Percentiles rank a stretch among this genome's conserved stretches.
phyloP scores from a whole-genome alignment of 1,140 invertebrate species.

The Drosophila suzukii region DNA sequence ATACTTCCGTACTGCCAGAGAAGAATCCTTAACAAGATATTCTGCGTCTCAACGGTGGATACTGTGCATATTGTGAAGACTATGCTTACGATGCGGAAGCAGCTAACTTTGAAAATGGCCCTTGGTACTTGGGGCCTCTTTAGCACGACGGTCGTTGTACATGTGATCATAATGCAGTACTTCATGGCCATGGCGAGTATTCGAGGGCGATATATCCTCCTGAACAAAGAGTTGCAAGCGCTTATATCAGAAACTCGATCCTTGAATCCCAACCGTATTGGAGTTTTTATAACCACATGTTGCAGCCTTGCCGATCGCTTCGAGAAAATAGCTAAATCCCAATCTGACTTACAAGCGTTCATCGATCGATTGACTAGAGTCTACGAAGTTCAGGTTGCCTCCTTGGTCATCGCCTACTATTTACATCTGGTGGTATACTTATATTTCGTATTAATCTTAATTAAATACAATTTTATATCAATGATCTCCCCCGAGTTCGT shows the following conservation, averaged over 20 bases:
- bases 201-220: constrained; percentile 29
- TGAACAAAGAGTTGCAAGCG: constrained; percentile 27
- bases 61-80: no score
- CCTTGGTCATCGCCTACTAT: constrained; percentile 26
- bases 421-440: constrained; percentile 10
- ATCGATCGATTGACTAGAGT: constrained; percentile 5
- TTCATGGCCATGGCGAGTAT: constrained; percentile 29
- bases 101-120: not conserved
- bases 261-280: constrained; percentile 16
- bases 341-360: constrained; percentile 35
- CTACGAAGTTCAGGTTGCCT: constrained; percentile 25
- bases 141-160: constrained; percentile 16
- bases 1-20: no score
- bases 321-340: constrained; percentile 26
- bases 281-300: constrained; percentile 28
- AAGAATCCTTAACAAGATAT: no score
- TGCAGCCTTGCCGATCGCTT: constrained; percentile 52
- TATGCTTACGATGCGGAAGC: not conserved
- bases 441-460: constrained; percentile 7
- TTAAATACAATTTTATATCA: not conserved
- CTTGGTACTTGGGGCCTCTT: constrained; percentile 1
- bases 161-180: constrained; percentile 8
- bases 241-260: constrained; percentile 17
- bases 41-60: no score
- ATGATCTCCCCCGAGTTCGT: no score